phyloP scores from a whole-genome alignment of 2,797 vertebrate genomes.

The Sebastolobus alascanus region DNA sequence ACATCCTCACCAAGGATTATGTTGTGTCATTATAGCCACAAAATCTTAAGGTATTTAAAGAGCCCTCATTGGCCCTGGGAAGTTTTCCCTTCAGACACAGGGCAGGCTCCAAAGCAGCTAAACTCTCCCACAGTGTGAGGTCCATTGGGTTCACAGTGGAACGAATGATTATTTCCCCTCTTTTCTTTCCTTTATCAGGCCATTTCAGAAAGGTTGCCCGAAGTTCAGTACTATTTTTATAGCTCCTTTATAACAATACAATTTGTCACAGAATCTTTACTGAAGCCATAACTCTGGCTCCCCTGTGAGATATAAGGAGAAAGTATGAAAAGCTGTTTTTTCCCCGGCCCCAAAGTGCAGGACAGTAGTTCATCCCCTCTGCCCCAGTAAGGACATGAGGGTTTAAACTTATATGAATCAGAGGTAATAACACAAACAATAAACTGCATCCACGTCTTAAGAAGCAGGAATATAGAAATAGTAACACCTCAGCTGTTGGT shows the following conservation, averaged over 20 bases:
- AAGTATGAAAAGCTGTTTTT: conserved; percentile 34
- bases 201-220: conserved; percentile 54
- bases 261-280: conserved; percentile 69
- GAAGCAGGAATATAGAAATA: not conserved
- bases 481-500: not conserved
- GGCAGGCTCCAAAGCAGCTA: conserved; percentile 41
- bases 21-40: conserved; percentile 67
- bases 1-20: conserved; percentile 67
- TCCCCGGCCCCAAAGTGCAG: conserved; percentile 8
- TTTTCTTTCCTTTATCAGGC: conserved; percentile 46
- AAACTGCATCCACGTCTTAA: not conserved
- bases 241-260: conserved; percentile 56
- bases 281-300: conserved; percentile 24
- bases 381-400: not conserved
- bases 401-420: conserved; percentile 23
- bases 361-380: conserved; percentile 2
- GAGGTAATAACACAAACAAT: conserved; percentile 13
- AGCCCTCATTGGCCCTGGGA: conserved; percentile 51
- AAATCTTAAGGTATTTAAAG: conserved; percentile 56
- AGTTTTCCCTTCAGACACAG: conserved; percentile 47
- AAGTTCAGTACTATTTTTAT: conserved; percentile 65
- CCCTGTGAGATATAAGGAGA: conserved; percentile 31
- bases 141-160: conserved; percentile 51
- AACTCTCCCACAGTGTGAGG: conserved; percentile 39
- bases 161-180: conserved; percentile 59